phyloP scores from a whole-genome alignment of 1,140 invertebrate species.

The Procambarus virginalis region DNA sequence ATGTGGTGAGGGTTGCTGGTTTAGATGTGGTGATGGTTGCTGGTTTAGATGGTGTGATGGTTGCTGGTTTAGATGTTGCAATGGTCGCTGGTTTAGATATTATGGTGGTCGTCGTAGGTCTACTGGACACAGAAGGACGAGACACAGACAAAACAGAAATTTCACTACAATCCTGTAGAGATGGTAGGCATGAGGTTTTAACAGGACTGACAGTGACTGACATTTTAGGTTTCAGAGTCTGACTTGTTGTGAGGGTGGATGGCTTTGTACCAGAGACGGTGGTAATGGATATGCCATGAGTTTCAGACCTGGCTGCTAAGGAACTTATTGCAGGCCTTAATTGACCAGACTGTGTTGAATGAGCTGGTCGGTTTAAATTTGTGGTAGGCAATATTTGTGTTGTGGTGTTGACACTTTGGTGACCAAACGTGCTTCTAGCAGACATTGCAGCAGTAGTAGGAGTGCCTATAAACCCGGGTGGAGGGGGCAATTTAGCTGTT shows the following conservation, averaged over 20 bases:
- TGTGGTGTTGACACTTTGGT: background rate
- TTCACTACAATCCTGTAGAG: conserved; percentile 31
- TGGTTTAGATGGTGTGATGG: background rate
- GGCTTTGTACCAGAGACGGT: conserved; percentile 27
- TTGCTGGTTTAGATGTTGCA: conserved; percentile 1
- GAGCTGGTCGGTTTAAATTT: background rate
- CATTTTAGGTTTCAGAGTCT: conserved; percentile 40
- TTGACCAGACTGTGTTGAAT: background rate
- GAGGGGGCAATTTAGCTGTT: conserved; percentile 63
- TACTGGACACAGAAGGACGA: conserved; percentile 15
- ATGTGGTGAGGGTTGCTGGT: too few species aligned
- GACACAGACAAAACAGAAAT: conserved; percentile 57
- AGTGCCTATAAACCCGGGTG: background rate
- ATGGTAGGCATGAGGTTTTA: conserved; percentile 20
- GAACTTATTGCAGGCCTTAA: conserved; percentile 2
- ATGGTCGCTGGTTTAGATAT: background rate
- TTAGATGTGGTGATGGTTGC: background rate
- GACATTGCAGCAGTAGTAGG: background rate
- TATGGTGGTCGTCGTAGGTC: background rate
- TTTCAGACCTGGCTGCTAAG: conserved; percentile 33
- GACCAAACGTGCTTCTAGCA: background rate
- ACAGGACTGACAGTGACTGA: conserved; percentile 51
- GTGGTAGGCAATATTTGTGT: background rate
- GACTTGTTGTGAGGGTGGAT: background rate
- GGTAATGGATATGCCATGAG: conserved; percentile 57